Base-by-base conservation (phyloP, 2,113 vertebrate species). In the Hydrochoerus hydrochaeris region DNA sequence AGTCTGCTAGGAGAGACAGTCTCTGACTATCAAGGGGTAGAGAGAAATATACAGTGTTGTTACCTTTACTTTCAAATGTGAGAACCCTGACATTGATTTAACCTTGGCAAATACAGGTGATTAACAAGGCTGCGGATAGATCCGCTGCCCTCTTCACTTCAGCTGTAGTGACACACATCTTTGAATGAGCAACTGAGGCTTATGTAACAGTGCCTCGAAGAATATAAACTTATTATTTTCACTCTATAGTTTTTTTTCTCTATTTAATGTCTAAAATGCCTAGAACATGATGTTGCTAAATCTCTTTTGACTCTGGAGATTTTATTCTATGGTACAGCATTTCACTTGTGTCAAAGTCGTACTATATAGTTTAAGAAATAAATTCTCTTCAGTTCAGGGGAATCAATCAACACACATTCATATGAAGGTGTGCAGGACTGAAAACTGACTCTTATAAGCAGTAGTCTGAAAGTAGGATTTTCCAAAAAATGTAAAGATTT, bases 401-500 rank as follows among this genome's bases (percentile, higher is more conserved):
- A 63, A 85, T 46, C 9, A 75, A 44, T 78, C n/a, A 78, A 12
- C 30, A 38, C 49, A 67, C 1, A 46, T n/a, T 58, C 30, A 57
- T 60, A 13, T 4, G 28, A 38, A 60, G 49, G 32, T 86, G 5
- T 54, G 30, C 7, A 38, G 41, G 8, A 49, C 1, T 52, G 38
- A 80, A 14, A 65, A 38, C 0, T 7, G 32, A 77, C 44, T 46
- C 44, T 77, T 46, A 30, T 7, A 30, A 41, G 30, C 32, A 85
- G 10, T 20, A 46, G 5, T 30, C 30, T 54, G 12, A 88, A 8
- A 49, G 30, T 24, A n/a, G 11, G 10, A 1, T 75, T 62, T 92
- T 94, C 94, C 35, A 62, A 73, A 46, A 62, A 92, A 92, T 44
- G 17, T 44, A 13, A 91, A 78, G 71, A 49, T 58, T 81, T 92